These are phyloP conservation scores for Anguilla marmorata DNA, from an alignment of 2,797 vertebrate genomes.

Conservation along the genomic window DNA sequence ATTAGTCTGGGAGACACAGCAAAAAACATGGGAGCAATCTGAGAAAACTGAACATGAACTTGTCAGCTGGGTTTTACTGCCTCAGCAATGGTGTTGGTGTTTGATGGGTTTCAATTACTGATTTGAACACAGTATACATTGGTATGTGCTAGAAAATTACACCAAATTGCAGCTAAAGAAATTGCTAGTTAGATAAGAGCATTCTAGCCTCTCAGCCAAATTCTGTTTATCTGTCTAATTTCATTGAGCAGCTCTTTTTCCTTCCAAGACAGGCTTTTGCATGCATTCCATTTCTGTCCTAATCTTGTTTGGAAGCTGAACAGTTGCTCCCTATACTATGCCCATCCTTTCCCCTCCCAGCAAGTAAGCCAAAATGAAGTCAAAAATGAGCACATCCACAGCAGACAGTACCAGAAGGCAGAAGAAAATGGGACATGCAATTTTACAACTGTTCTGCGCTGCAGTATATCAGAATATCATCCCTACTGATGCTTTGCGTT, in stretches of 20 bases:
- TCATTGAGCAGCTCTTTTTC: slow-evolving; percentile 43
- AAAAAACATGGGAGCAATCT: background rate
- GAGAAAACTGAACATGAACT: background rate
- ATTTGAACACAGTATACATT: background rate
- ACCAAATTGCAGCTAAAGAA: slow-evolving; percentile 1
- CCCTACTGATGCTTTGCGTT: background rate
- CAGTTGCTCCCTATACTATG: background rate
- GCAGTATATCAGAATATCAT: background rate
- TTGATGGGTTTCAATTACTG: background rate
- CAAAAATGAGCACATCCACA: background rate
- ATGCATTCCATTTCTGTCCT: slow-evolving; percentile 29
- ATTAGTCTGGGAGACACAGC: background rate
- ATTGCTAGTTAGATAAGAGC: slow-evolving; percentile 55
- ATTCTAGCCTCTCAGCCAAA: slow-evolving; percentile 42
- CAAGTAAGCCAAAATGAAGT: slow-evolving; percentile 10
- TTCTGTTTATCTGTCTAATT: slow-evolving; percentile 51
- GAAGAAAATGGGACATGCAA: background rate
- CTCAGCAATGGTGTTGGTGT: background rate
- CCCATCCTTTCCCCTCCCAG: background rate
- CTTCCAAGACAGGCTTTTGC: slow-evolving; percentile 34
- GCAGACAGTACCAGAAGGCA: background rate
- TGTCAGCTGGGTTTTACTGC: background rate
- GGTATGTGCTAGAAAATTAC: slow-evolving; percentile 4
- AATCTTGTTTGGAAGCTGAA: slow-evolving; percentile 27
- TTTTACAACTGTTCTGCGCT: background rate